These are phyloP conservation scores for Natator depressus DNA, from an alignment of 2,113 vertebrate genomes.

Conservation along the genomic window DNA sequence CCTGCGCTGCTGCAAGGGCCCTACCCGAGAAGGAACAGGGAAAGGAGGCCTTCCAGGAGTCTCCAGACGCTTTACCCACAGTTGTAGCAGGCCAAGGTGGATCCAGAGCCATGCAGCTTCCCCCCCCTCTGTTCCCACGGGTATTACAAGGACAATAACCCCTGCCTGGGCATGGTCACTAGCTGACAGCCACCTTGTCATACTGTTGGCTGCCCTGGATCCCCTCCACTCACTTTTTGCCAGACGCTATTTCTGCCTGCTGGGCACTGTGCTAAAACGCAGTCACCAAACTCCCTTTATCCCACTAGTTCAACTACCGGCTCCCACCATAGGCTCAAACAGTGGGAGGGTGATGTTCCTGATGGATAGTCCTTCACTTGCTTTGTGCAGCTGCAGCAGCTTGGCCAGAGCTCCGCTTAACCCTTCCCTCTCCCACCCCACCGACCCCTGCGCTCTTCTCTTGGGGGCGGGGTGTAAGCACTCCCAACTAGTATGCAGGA, in stretches of 20 bases:
- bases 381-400: not conserved
- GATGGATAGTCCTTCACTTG: not conserved
- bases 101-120: not conserved
- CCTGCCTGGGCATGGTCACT: not conserved
- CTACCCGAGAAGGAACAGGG: not conserved
- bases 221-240: not conserved
- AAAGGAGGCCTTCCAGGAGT: not conserved
- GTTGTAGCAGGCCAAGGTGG: not conserved
- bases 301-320: slow-evolving; percentile 10
- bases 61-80: not conserved
- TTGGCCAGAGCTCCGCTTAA: not conserved
- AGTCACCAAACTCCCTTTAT: slow-evolving; percentile 11
- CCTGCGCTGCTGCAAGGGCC: not conserved
- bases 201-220: not conserved
- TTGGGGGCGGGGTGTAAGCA: not conserved
- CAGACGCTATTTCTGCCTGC: slow-evolving; percentile 8
- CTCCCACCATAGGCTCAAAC: slow-evolving; percentile 29
- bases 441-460: not conserved
- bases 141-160: not conserved
- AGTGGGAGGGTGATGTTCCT: not conserved
- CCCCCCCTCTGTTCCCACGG: not conserved
- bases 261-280: slow-evolving; percentile 14
- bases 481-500: not conserved
- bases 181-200: not conserved
- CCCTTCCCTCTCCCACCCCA: rapidly evolving